Evolutionary conservation across 2,888 invertebrate species (phyloP).

Genomic region (Nomada flava): DNA sequence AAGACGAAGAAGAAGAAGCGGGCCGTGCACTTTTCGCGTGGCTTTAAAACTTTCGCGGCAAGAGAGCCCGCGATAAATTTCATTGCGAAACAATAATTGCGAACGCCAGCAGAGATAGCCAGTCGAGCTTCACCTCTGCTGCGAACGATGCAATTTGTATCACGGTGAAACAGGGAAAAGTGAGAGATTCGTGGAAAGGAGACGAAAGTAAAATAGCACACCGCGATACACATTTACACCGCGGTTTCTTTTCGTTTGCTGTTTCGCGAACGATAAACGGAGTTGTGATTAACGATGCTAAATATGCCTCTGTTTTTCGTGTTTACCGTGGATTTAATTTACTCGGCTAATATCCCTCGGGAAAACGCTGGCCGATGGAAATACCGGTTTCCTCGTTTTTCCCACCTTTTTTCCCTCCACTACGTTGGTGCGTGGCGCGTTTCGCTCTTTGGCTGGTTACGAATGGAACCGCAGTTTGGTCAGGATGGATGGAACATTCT

Average conservation of each 20-base stretch:
- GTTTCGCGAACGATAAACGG: conserved; percentile 41
- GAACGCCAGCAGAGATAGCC: conserved; percentile 43
- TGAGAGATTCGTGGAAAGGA: neutral
- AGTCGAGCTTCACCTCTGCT: conserved; percentile 16
- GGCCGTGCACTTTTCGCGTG: conserved; percentile 34
- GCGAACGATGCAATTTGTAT: conserved; percentile 56
- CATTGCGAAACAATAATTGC: conserved; percentile 66
- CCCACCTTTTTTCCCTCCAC: neutral
- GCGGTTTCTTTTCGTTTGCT: conserved; percentile 43
- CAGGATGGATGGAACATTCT: too few relatives aligned
- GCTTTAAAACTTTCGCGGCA: conserved; percentile 52
- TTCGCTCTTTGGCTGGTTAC: neutral
- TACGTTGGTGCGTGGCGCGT: neutral
- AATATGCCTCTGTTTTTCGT: conserved; percentile 29
- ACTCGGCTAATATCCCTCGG: conserved; percentile 8
- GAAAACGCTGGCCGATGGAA: neutral
- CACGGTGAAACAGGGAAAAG: neutral
- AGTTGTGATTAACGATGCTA: conserved; percentile 49
- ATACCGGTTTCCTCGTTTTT: neutral
- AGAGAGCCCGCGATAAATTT: conserved; percentile 54
- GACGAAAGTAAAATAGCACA: neutral
- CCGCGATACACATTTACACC: conserved; percentile 40
- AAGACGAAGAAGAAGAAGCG: neutral
- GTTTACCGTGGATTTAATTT: conserved; percentile 40
- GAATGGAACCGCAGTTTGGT: neutral